Conservation (phyloP, 2,797 vertebrate genomes). For the Australoheros facetus region DNA sequence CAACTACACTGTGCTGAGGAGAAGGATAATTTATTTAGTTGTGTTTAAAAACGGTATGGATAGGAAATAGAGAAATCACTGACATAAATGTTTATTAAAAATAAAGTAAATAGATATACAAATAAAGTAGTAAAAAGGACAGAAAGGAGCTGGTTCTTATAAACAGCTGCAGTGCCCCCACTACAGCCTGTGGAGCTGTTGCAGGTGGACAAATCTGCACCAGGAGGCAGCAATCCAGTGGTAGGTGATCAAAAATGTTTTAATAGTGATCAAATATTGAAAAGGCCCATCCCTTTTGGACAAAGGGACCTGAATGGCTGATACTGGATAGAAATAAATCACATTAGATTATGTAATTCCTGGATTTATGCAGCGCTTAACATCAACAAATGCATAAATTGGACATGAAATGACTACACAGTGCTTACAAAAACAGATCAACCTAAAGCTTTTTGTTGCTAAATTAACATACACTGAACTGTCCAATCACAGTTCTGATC, state of each 20-base stretch:
- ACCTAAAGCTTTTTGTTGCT: too few relatives aligned
- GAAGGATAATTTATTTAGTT: neutral
- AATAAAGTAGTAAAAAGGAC: neutral
- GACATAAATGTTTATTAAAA: neutral
- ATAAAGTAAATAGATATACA: too few relatives aligned
- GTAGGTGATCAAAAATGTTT: neutral
- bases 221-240: neutral
- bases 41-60: neutral
- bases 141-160: neutral
- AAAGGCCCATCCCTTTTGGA: neutral
- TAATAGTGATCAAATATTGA: neutral
- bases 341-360: neutral
- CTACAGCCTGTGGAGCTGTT: neutral
- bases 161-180: neutral
- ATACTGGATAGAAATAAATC: neutral
- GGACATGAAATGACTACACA: too few relatives aligned
- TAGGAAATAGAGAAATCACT: too few relatives aligned
- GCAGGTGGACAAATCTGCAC: neutral
- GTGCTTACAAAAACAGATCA: too few relatives aligned
- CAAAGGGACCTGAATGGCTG: neutral
- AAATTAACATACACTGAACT: too few relatives aligned
- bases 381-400: too few relatives aligned
- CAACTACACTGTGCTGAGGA: neutral
- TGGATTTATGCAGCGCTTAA: neutral
- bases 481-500: too few relatives aligned